Base-by-base conservation (phyloP, 2,888 invertebrate genomes). In the Sipha maydis region DNA sequence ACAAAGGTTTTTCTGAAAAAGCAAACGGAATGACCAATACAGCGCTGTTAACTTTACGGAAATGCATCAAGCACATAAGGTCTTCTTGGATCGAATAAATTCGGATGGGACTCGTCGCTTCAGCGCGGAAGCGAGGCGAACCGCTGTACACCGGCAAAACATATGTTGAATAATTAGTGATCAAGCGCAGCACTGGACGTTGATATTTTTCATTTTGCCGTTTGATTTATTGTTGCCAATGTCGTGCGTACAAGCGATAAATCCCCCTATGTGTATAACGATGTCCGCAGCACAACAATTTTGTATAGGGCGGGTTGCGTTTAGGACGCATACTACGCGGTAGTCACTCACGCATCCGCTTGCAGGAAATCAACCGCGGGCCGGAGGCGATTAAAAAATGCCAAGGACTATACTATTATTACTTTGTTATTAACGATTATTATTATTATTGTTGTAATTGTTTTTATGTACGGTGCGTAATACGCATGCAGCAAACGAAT, bases 351-450 rank as follows among this genome's bases (percentile, higher is more conserved):
- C 41, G 75, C 41, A 41, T 75, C 75, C 75, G 75, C 11, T 75
- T 28, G 31, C 71, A 31, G 21, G 75, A 75, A 41, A 61, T 61
- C 61, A 5, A 17, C 41, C n/a, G 75, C 9, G 3, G 75, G 38
- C 75, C 25, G 75, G 75, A 75, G 75, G 41, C 17, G 75, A 41
- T 75, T 75, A n/a, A 25, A 31, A 75, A 75, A 75, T 38, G n/a
- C 41, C 75, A 75, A 75, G 75, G 75, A 75, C 75, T 25, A 19
- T 34, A 73, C 38, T 21, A 73, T 34, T 73, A 38, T 73, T 73
- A 21, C 48, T 48, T 1, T 14, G 41, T 41, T 41, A 41, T 41
- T 41, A 41, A 41, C 14, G 14, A 48, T 48, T 48, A 14, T 48
- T 48, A 48, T 48, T 48, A 48, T 14, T 48, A 48, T 48, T 48